These are phyloP conservation scores for Patella vulgata DNA, from an alignment of 1,140 invertebrate genomes.

Conservation along the genomic window DNA sequence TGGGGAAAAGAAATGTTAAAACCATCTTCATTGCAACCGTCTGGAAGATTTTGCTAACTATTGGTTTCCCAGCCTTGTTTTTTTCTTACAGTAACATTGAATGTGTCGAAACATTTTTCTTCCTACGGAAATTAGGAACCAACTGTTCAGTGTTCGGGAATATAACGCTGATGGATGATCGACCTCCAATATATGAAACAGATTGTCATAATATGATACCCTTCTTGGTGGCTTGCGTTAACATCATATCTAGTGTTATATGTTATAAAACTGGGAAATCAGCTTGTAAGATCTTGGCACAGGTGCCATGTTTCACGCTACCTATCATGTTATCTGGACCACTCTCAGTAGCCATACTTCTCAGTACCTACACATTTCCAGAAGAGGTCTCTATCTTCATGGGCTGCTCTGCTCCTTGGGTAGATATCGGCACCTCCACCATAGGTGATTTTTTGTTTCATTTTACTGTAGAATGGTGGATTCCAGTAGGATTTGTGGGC, in stretches of 20 bases:
- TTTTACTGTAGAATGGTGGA: constrained; percentile 19
- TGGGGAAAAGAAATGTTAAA: constrained; percentile 45
- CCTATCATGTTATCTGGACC: constrained; percentile 93
- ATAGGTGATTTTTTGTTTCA: constrained; percentile 31
- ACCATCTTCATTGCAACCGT: constrained; percentile 42
- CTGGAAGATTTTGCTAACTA: constrained; percentile 55
- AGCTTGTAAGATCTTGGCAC: constrained; percentile 95
- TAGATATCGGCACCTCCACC: constrained; percentile 8
- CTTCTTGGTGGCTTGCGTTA: constrained; percentile 31
- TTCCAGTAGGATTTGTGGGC: constrained; percentile 73
- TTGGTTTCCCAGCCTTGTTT: constrained; percentile 18
- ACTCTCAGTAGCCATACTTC: constrained; percentile 85
- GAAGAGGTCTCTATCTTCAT: constrained; percentile 6
- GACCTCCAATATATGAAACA: background rate
- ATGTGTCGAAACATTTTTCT: constrained; percentile 20
- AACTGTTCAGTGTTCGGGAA: constrained; percentile 22
- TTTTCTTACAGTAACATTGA: constrained; percentile 7
- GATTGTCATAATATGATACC: constrained; percentile 25
- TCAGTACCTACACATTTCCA: constrained; percentile 28
- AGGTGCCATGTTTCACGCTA: constrained; percentile 95
- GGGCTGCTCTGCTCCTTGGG: constrained; percentile 15
- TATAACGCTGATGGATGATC: constrained; percentile 13
- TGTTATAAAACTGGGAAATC: constrained; percentile 54
- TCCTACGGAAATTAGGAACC: background rate
- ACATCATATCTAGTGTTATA: constrained; percentile 31